Conservation (phyloP, 2,797 vertebrate species). For the Sphenopsis melanotis region DNA sequence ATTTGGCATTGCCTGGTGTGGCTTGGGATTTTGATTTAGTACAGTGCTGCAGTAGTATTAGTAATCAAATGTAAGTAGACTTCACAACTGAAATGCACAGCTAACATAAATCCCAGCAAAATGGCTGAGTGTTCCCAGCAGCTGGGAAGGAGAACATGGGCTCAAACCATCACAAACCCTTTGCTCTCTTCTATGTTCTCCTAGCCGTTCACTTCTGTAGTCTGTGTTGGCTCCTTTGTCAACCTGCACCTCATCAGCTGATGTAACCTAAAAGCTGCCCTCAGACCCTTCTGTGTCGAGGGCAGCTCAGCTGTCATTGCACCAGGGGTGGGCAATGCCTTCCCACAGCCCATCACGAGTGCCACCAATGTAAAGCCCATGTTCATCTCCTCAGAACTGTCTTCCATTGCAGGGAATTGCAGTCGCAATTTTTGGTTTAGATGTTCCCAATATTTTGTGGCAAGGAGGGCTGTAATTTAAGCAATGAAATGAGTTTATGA, state of each 20-base stretch:
- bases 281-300: background rate
- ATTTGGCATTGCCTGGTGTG: background rate
- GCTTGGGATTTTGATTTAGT: background rate
- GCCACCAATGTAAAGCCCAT: background rate
- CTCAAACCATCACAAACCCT: background rate
- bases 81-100: background rate
- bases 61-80: background rate
- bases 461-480: background rate
- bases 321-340: background rate
- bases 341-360: accelerated
- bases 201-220: background rate
- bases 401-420: background rate
- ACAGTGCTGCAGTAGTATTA: background rate
- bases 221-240: background rate
- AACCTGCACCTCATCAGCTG: background rate
- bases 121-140: background rate
- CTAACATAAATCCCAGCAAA: background rate
- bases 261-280: background rate
- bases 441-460: background rate
- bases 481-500: background rate
- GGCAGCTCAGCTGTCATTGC: background rate
- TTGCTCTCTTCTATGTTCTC: background rate
- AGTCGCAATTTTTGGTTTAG: background rate
- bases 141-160: background rate
- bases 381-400: background rate